These are phyloP conservation scores for Trachemys scripta DNA, from an alignment of 2,113 vertebrate genomes.

Conservation along the genomic window DNA sequence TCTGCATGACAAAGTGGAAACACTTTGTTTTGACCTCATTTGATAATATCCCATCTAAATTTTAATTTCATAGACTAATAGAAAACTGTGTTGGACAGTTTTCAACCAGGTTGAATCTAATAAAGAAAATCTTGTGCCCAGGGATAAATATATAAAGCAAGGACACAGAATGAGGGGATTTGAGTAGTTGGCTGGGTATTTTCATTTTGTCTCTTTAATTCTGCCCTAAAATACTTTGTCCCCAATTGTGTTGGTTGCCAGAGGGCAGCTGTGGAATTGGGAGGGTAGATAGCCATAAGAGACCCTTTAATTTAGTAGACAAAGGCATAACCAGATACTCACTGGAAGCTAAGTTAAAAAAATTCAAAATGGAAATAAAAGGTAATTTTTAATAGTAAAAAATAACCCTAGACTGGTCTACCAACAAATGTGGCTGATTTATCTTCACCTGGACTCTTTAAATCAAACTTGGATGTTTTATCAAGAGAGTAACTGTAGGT, in stretches of 20 bases:
- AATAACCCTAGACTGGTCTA: background rate
- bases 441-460: background rate
- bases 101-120: background rate
- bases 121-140: background rate
- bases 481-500: background rate
- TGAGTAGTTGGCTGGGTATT: background rate
- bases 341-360: background rate
- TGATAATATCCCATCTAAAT: background rate
- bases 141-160: conserved; percentile 27
- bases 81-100: background rate
- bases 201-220: conserved; percentile 32
- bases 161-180: background rate
- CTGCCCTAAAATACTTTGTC: background rate
- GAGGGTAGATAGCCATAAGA: background rate
- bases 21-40: background rate
- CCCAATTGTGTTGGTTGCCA: background rate
- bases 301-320: background rate
- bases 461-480: background rate
- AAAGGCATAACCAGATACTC: conserved; percentile 24
- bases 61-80: background rate
- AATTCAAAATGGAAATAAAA: background rate
- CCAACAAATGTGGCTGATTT: background rate
- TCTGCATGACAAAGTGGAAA: background rate
- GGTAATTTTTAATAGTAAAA: background rate
- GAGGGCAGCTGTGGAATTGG: background rate